These are phyloP conservation scores for Rotaria socialis DNA, from an alignment of 2,888 invertebrate species.

Conservation along the genomic window DNA sequence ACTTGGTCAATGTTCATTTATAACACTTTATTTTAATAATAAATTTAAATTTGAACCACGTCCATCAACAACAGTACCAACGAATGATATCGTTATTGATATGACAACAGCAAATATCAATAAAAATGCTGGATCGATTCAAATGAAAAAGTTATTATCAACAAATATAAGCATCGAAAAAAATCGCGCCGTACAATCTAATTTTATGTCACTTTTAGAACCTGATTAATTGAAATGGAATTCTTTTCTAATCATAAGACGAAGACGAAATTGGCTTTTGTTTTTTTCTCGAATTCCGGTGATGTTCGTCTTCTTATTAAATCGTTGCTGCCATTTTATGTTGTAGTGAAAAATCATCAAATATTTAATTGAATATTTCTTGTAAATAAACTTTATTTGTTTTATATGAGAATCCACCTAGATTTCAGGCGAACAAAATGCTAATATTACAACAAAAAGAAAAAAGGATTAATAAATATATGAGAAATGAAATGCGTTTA, in stretches of 20 bases:
- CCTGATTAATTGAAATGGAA: neutral
- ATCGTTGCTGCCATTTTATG: neutral
- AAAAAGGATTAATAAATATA: too few species aligned
- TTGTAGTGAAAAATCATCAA: neutral
- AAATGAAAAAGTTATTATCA: neutral
- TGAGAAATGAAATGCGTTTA: too few species aligned
- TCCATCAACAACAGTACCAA: neutral
- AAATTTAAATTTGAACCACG: constrained; percentile 11
- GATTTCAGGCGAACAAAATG: too few species aligned
- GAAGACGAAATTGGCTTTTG: too few species aligned
- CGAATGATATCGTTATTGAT: neutral
- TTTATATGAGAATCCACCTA: neutral
- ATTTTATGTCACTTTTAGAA: neutral
- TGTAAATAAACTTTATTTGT: neutral
- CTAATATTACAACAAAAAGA: too few species aligned
- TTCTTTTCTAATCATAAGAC: too few species aligned
- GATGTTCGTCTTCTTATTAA: neutral
- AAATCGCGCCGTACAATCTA: neutral
- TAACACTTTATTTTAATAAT: constrained; percentile 17
- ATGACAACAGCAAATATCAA: neutral
- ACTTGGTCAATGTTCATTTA: neutral
- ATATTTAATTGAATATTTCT: neutral
- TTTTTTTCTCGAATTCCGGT: neutral
- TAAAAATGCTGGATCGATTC: neutral
- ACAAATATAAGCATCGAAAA: neutral